Base-by-base conservation (phyloP, 2,113 vertebrate genomes). In the Struthio camelus region DNA sequence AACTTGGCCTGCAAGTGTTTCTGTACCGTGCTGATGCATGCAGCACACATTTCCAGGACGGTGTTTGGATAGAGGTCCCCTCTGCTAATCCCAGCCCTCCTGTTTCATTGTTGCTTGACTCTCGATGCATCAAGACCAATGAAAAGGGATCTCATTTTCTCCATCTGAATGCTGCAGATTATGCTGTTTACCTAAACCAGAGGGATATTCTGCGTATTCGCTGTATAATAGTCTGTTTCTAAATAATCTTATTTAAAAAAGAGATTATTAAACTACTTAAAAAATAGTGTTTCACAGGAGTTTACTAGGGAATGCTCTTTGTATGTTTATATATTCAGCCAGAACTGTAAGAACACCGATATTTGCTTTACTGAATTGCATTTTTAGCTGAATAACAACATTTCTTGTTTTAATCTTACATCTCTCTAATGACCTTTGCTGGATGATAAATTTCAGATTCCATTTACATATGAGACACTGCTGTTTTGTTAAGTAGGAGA, bases 401-500 rank as follows among this genome's bases (percentile, higher is more conserved):
- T 90, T 85, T 83, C 24, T 83, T 89, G 61, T 88, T 85, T 83
- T 77, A 70, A 91, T 83, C 30, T 78, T 80, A 19, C 67, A 80
- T 80, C 34, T 92, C 42, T 59, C 67, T 95, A 93, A 97, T 48
- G 46, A 91, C 59, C 46, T 93, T 73, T 83, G 30, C 44, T 53
- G 76, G 28, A 90, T 93, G 85, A 32, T 91, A 80, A 77, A 80
- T 90, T 95, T 95, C 77, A 95, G 67, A 96, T 88, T 94, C 50
- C 65, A 95, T 97, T 97, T 97, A 61, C 96, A 94, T 96, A 95
- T 80, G 89, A 94, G 91, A 96, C 95, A 90, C 42, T 93, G 78
- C 84, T 96, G 54, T 91, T 95, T 95, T 95, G 81, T 94, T 93
- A 90, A 96, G 89, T 72, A 95, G 94, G 67, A 97, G 89, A 88